These are phyloP conservation scores for Pogonophryne albipinna DNA, from an alignment of 2,797 vertebrate genomes.

Conservation along the genomic window DNA sequence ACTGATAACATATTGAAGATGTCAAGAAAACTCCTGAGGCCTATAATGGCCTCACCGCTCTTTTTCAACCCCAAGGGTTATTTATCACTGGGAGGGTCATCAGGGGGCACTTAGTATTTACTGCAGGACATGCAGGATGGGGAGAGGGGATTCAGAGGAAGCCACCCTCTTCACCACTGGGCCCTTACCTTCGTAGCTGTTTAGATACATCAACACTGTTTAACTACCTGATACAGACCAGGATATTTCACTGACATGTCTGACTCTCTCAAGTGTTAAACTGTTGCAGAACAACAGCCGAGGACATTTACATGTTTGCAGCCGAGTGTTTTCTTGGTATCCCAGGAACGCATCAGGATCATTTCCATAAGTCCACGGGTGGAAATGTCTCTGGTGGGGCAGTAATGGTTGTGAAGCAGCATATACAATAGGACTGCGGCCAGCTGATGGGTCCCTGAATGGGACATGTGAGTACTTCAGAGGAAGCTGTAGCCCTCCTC, in stretches of 20 bases:
- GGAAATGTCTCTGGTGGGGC: constrained; percentile 56
- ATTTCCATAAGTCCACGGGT: constrained; percentile 61
- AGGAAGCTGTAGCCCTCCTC: constrained; percentile 72
- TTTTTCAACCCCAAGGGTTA: constrained; percentile 86
- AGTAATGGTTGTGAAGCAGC: constrained; percentile 62
- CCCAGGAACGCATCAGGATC: constrained; percentile 55
- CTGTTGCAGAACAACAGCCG: constrained; percentile 35
- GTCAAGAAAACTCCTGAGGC: constrained; percentile 83
- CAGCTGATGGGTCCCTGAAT: constrained; percentile 79
- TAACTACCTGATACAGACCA: constrained; percentile 50
- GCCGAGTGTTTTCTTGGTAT: constrained; percentile 55
- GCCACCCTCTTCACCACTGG: constrained; percentile 56
- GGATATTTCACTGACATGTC: constrained; percentile 43
- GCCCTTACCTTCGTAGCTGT: constrained; percentile 35
- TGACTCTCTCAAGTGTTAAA: constrained; percentile 30
- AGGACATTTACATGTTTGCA: constrained; percentile 32
- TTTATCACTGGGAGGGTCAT: constrained; percentile 85
- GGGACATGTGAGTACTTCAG: constrained; percentile 80
- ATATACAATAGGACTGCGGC: constrained; percentile 63
- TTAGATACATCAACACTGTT: constrained; percentile 55
- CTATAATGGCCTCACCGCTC: constrained; percentile 82
- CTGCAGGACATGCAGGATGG: constrained; percentile 77
- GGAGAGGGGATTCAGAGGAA: constrained; percentile 61
- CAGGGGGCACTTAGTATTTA: constrained; percentile 81
- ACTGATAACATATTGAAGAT: constrained; percentile 83